Percentiles rank a stretch among this genome's conserved stretches.
Evolutionary conservation across 92 coral and sea anemone genomes (phyloP).

Genomic region (Muricea muricata): DNA sequence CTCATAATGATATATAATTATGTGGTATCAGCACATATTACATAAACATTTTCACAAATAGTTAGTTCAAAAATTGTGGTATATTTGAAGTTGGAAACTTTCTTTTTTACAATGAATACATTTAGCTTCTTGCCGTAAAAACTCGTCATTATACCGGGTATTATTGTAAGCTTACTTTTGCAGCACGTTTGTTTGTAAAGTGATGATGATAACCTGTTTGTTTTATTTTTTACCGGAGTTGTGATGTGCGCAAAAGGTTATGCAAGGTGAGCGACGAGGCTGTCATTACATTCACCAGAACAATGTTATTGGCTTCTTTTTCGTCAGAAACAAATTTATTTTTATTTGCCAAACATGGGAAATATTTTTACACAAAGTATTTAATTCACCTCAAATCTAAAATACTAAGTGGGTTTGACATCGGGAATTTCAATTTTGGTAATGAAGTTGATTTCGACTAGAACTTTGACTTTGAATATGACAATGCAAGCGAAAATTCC

Average conservation of each 20-base stretch:
- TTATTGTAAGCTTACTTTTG: constrained; percentile 1
- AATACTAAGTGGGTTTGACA: neutral
- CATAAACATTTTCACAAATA: neutral
- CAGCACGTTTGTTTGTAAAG: neutral
- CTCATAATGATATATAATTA: neutral
- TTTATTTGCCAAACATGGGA: neutral
- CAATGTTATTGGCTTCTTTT: neutral
- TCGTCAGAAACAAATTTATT: neutral
- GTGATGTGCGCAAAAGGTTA: neutral
- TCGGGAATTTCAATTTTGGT: neutral
- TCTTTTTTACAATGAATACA: neutral
- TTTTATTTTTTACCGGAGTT: constrained; percentile 3
- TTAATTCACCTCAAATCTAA: neutral
- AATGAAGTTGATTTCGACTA: neutral
- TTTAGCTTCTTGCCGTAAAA: neutral
- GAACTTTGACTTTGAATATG: neutral
- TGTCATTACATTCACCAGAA: neutral
- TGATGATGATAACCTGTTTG: constrained; percentile 14
- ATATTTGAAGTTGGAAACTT: neutral
- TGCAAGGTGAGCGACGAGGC: neutral
- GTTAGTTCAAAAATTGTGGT: neutral
- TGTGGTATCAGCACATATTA: neutral
- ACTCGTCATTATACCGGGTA: neutral
- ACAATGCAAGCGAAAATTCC: neutral
- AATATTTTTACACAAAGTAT: neutral